Conservation (phyloP, 1,140 invertebrate species). For the Rhizoglyphus robini region DNA sequence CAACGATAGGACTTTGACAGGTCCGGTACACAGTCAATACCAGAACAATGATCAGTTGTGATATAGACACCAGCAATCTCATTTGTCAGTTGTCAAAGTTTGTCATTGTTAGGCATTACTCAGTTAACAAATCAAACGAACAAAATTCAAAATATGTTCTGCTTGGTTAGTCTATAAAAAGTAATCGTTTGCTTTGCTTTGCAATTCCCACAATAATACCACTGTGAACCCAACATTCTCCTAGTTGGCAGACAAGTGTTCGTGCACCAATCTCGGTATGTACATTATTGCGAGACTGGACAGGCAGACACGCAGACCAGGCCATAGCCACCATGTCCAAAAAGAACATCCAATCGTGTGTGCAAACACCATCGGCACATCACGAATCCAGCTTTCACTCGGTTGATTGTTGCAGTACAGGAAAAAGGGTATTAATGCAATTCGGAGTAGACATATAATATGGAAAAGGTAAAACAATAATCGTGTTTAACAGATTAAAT, state of each 20-base stretch:
- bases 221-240: conserved; percentile 89
- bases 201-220: conserved; percentile 76
- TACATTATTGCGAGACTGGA: conserved; percentile 97
- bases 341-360: conserved; percentile 79
- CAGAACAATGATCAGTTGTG: too few species aligned
- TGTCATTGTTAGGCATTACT: too few species aligned
- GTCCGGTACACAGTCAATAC: too few species aligned
- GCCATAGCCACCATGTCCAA: conserved; percentile 56
- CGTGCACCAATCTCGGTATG: conserved; percentile 67
- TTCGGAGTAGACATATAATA: conserved; percentile 59
- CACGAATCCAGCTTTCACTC: conserved; percentile 24
- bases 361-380: conserved; percentile 54
- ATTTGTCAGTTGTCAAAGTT: too few species aligned
- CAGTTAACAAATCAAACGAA: too few species aligned
- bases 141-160: too few species aligned
- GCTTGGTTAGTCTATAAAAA: too few species aligned
- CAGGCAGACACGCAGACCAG: conserved; percentile 73
- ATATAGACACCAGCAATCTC: too few species aligned
- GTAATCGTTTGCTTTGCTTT: too few species aligned
- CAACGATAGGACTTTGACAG: too few species aligned
- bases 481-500: too few species aligned
- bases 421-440: conserved; percentile 75
- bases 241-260: conserved; percentile 63
- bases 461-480: too few species aligned
- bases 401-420: conserved; percentile 78